Percentiles rank a stretch among this genome's conserved stretches.
These are phyloP conservation scores for Pteria penguin DNA, from an alignment of 2,888 invertebrate species.

Conservation along the genomic window DNA sequence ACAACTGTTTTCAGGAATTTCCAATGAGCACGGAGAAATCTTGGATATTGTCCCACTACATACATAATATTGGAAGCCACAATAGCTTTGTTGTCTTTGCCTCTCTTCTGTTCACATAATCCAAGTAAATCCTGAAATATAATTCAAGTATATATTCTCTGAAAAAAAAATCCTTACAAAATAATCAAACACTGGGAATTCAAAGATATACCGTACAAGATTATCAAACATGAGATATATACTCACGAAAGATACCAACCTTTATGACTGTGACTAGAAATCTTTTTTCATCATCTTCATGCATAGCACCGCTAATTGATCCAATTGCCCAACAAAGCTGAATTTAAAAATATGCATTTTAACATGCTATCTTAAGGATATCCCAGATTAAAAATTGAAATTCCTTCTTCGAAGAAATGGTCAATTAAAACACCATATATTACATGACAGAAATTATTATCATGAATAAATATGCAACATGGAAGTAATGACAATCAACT, in stretches of 20 bases:
- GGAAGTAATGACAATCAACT: too few relatives aligned
- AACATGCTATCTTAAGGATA: not conserved
- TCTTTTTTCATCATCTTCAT: slow-evolving; percentile 99
- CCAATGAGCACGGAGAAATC: slow-evolving; percentile 99
- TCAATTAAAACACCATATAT: too few relatives aligned
- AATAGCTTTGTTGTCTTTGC: slow-evolving; percentile 99
- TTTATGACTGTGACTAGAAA: slow-evolving; percentile 98
- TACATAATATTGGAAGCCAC: slow-evolving; percentile 99
- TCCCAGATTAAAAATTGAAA: not conserved
- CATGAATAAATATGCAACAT: too few relatives aligned
- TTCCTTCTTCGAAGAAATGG: not conserved
- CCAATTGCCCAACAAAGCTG: slow-evolving; percentile 99
- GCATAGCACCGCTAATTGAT: slow-evolving; percentile 98
- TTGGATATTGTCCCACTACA: slow-evolving; percentile 99
- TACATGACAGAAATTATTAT: too few relatives aligned
- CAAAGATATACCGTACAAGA: not conserved
- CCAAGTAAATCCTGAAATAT: slow-evolving; percentile 91
- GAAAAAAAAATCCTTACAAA: too few relatives aligned
- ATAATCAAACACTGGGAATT: too few relatives aligned
- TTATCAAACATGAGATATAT: not conserved
- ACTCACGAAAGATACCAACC: too few relatives aligned
- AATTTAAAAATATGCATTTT: not conserved
- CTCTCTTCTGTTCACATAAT: slow-evolving; percentile 95
- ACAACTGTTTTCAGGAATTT: slow-evolving; percentile 99
- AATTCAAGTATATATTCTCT: too few relatives aligned